Conservation (phyloP, 1,140 invertebrate species). For the Cephus cinctus region DNA sequence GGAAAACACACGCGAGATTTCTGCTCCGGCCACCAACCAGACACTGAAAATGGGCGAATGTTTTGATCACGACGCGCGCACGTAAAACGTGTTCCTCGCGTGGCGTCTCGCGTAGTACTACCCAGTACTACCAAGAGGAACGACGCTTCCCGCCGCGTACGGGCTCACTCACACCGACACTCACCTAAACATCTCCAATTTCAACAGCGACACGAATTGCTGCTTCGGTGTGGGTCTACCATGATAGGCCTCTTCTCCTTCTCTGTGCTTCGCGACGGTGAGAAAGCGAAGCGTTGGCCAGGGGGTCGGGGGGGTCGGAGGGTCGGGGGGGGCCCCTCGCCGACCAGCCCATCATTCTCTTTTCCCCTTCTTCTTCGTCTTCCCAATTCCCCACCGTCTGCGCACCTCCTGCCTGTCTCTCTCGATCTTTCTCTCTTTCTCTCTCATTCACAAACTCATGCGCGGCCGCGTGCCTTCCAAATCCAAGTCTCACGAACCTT, state of each 20-base stretch:
- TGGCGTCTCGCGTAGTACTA: slow-evolving; percentile 28
- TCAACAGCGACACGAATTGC: too few species aligned
- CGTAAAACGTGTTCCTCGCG: slow-evolving; percentile 14
- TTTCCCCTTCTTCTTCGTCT: neutral
- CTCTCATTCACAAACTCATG: neutral
- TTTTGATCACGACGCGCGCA: neutral
- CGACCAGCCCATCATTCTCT: neutral
- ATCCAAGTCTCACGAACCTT: neutral
- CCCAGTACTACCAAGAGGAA: slow-evolving; percentile 27
- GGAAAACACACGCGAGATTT: too few species aligned
- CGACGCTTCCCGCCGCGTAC: slow-evolving; percentile 20
- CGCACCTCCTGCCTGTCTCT: neutral
- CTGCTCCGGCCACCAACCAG: too few species aligned
- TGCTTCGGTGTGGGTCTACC: too few species aligned
- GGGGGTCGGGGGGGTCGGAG: neutral
- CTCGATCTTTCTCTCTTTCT: neutral
- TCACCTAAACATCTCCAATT: too few species aligned
- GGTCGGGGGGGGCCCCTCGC: neutral
- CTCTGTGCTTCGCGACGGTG: neutral
- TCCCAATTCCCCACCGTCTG: too few species aligned
- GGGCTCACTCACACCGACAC: neutral
- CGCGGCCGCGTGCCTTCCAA: neutral
- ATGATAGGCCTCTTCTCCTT: too few species aligned
- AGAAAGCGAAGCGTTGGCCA: neutral
- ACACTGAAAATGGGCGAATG: too few species aligned